These are phyloP conservation scores for Lomographa bimaculata DNA, from an alignment of 2,888 invertebrate species.

Conservation along the genomic window DNA sequence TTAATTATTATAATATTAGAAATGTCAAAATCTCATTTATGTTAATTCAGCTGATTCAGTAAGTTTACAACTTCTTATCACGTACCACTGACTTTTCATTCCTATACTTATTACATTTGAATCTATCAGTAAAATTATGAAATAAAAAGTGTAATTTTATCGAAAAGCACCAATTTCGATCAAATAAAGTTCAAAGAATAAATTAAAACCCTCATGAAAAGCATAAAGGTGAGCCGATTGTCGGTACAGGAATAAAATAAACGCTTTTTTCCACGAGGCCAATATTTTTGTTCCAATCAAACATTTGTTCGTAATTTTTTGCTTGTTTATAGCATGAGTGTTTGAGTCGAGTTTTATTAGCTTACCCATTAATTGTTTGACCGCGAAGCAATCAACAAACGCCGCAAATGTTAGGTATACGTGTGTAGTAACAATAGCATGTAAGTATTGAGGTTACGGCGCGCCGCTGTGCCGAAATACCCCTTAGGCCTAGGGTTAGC, in stretches of 20 bases:
- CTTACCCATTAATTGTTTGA: conserved; percentile 19
- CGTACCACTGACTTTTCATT: conserved; percentile 21
- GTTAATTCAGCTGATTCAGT: no score
- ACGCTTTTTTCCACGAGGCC: conserved; percentile 5
- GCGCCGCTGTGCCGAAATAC: conserved; percentile 30
- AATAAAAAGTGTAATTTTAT: no score
- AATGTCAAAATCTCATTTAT: no score
- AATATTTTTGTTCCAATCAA: conserved; percentile 23
- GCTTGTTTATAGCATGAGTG: conserved; percentile 18
- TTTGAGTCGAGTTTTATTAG: conserved; percentile 23
- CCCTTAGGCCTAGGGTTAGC: conserved; percentile 19
- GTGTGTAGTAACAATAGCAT: conserved; percentile 23
- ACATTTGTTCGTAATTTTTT: conserved; percentile 19
- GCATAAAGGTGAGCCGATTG: no score
- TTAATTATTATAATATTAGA: no score
- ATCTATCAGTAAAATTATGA: no score
- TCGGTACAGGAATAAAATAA: conserved; percentile 6
- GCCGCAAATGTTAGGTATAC: conserved; percentile 28
- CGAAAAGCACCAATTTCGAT: no score
- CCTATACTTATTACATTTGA: no score
- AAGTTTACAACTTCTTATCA: no score
- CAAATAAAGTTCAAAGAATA: no score
- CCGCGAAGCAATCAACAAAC: conserved; percentile 28
- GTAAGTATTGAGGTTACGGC: conserved; percentile 27
- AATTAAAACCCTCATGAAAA: no score